Percentiles rank a stretch among this genome's conserved stretches.
Evolutionary conservation across 2,113 vertebrate genomes (phyloP).

Genomic region (Anas platyrhynchos): DNA sequence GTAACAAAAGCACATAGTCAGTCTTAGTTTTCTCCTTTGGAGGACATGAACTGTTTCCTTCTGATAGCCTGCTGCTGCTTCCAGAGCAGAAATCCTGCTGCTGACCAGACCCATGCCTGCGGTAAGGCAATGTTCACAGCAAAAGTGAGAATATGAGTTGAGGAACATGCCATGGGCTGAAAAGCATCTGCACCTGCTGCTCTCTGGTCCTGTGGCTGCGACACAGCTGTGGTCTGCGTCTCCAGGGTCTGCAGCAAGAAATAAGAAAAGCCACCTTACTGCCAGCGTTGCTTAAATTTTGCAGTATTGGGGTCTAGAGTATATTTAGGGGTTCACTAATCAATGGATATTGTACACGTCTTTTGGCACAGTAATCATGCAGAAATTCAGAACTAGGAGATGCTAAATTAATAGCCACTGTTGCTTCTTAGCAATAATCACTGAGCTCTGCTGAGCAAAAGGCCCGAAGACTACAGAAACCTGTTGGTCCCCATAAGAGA

Average conservation of each 20-base stretch:
- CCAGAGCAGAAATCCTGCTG: background rate
- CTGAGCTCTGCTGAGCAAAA: background rate
- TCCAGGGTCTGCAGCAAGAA: background rate
- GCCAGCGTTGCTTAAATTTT: background rate
- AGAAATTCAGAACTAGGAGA: background rate
- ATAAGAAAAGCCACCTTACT: background rate
- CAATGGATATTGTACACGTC: background rate
- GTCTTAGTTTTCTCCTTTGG: background rate
- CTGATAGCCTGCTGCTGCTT: background rate
- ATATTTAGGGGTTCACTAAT: background rate
- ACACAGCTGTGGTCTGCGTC: background rate
- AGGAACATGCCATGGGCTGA: background rate
- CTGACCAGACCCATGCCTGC: background rate
- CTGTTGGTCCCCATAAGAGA: slow-evolving; percentile 13
- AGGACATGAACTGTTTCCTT: background rate
- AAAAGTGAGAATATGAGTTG: background rate
- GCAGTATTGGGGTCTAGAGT: background rate
- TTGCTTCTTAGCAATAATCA: background rate
- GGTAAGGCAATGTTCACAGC: background rate
- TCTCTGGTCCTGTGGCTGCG: background rate
- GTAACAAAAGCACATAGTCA: background rate
- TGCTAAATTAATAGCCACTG: background rate
- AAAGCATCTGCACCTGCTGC: background rate
- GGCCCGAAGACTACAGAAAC: background rate
- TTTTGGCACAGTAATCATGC: background rate